A percentile compares a stretch with the other conserved stretches of the same genome.
Conservation (phyloP, 2,888 invertebrate genomes). For the Galerucella calmariensis region DNA sequence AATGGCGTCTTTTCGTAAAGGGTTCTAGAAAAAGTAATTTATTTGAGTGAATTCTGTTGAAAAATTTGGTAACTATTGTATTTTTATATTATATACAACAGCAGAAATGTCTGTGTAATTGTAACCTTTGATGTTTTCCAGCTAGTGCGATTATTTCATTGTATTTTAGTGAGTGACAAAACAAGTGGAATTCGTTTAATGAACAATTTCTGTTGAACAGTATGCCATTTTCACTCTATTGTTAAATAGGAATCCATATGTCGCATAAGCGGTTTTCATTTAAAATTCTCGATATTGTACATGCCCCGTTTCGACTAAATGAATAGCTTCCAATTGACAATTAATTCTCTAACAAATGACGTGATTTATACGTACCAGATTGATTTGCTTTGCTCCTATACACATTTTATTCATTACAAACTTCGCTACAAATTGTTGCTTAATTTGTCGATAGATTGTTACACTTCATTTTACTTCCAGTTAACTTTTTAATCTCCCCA, state of each 20-base stretch:
- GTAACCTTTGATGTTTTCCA: neutral
- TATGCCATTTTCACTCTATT: slow-evolving; percentile 15
- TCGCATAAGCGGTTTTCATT: slow-evolving; percentile 18
- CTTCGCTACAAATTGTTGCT: neutral
- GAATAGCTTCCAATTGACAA: slow-evolving; percentile 17
- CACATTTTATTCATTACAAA: slow-evolving; percentile 11
- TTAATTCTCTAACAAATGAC: slow-evolving; percentile 13
- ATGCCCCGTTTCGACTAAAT: slow-evolving; percentile 5
- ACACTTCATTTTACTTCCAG: no score
- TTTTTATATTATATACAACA: neutral
- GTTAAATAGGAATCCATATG: slow-evolving; percentile 12
- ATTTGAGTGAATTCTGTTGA: neutral
- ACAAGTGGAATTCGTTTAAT: slow-evolving; percentile 13
- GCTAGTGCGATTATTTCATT: neutral
- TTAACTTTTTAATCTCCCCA: neutral
- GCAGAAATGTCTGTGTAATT: neutral
- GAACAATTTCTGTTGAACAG: slow-evolving; percentile 10
- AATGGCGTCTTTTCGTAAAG: no score
- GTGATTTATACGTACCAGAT: slow-evolving; percentile 8
- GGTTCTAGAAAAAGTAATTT: no score
- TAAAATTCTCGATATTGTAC: slow-evolving; percentile 17
- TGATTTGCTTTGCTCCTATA: neutral
- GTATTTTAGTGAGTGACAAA: neutral
- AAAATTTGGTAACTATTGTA: neutral
- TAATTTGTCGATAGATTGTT: neutral